phyloP scores from a whole-genome alignment of 2,113 vertebrate genomes.

The Aphelocoma coerulescens region DNA sequence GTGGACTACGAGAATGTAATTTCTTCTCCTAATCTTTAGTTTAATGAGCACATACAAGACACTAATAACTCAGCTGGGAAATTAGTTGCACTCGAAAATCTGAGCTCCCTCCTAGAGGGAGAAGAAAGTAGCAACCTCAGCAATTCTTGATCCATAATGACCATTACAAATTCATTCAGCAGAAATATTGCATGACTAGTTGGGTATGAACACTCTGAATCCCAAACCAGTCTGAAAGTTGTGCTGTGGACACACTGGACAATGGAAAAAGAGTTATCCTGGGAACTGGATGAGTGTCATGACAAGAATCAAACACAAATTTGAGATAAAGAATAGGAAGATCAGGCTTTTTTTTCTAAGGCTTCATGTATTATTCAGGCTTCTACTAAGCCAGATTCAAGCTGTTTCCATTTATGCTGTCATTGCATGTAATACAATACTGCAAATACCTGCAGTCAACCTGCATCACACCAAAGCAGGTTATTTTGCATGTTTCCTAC shows the following conservation, averaged over 20 bases:
- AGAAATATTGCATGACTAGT: not conserved
- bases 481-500: not conserved
- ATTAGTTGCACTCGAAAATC: not conserved
- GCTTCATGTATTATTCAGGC: not conserved
- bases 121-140: not conserved
- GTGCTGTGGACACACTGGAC: not conserved
- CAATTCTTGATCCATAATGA: not conserved
- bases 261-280: not conserved
- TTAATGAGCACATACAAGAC: conserved; percentile 2
- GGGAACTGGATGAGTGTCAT: not conserved
- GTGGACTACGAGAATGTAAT: not conserved
- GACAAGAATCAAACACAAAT: not conserved
- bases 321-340: not conserved
- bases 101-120: not conserved
- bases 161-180: not conserved
- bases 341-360: not conserved
- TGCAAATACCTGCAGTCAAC: not conserved
- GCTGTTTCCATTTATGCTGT: not conserved
- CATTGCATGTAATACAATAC: not conserved
- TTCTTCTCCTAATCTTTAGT: not conserved
- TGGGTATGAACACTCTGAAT: not conserved
- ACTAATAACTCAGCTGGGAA: not conserved
- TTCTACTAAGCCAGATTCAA: not conserved
- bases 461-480: not conserved
- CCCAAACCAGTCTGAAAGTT: not conserved